A percentile compares a stretch with the other conserved stretches of the same genome.
These are phyloP conservation scores for Drosophila mimica DNA, from an alignment of 2,888 invertebrate genomes.

Conservation along the genomic window DNA sequence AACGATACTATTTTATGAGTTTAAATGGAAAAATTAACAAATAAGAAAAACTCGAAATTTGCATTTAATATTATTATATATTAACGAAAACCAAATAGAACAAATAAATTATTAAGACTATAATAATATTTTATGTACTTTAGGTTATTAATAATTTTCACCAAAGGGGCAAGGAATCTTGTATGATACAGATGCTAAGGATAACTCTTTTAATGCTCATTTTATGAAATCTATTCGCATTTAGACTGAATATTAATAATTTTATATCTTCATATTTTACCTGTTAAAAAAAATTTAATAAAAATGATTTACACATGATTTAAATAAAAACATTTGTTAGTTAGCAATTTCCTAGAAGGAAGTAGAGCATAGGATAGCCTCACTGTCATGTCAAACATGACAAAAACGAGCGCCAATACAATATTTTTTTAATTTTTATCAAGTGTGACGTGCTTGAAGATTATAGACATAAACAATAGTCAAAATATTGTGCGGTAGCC, in stretches of 20 bases:
- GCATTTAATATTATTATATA: background rate
- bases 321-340: background rate
- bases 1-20: background rate
- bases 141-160: background rate
- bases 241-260: background rate
- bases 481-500: conserved; percentile 34
- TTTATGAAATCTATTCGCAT: background rate
- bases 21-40: background rate
- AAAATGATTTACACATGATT: background rate
- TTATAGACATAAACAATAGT: conserved; percentile 4
- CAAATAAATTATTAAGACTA: background rate
- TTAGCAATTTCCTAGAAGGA: background rate
- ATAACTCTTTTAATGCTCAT: background rate
- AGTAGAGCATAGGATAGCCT: background rate
- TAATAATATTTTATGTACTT: background rate
- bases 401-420: conserved; percentile 3
- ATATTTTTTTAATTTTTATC: background rate
- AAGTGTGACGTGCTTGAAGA: conserved; percentile 8
- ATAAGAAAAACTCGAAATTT: background rate
- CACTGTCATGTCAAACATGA: background rate
- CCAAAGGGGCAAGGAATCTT: background rate
- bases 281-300: background rate
- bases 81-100: background rate
- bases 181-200: background rate
- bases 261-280: background rate